phyloP scores from a whole-genome alignment of 2,797 vertebrate species.

The Chrysocyon brachyurus region DNA sequence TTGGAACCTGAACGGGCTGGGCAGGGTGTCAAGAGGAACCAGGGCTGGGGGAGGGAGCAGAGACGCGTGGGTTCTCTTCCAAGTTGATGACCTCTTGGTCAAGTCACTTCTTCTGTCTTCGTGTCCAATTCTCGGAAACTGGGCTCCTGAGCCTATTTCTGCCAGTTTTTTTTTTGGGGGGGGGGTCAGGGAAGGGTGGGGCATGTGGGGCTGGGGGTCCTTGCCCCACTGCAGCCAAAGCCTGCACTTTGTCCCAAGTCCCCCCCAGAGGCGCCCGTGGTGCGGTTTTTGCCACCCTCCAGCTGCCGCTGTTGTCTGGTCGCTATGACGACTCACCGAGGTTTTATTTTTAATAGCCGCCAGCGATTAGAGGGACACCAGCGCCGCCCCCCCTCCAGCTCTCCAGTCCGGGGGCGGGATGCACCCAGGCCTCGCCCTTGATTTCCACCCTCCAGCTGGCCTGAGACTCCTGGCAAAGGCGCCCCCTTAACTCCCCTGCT shows the following conservation, averaged over 20 bases:
- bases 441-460: not conserved
- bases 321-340: conserved; percentile 86
- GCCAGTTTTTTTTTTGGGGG: not conserved
- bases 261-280: not conserved
- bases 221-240: not conserved
- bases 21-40: not conserved
- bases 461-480: not conserved
- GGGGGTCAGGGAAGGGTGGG: not conserved
- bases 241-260: not conserved
- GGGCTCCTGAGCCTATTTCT: not conserved
- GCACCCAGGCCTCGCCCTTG: not conserved
- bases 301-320: conserved; percentile 85
- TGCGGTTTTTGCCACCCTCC: conserved; percentile 77
- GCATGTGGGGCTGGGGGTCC: not conserved
- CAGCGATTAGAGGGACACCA: conserved; percentile 75
- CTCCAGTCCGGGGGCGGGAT: not conserved
- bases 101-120: not conserved
- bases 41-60: not conserved
- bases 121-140: not conserved
- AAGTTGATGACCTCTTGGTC: not conserved
- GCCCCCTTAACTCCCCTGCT: not conserved
- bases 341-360: conserved; percentile 85
- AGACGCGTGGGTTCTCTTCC: not conserved
- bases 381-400: not conserved
- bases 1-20: not conserved